Percentiles rank a stretch among this genome's conserved stretches.
Evolutionary conservation across 2,113 vertebrate species (phyloP).

Genomic region (Vanacampus margaritifer): DNA sequence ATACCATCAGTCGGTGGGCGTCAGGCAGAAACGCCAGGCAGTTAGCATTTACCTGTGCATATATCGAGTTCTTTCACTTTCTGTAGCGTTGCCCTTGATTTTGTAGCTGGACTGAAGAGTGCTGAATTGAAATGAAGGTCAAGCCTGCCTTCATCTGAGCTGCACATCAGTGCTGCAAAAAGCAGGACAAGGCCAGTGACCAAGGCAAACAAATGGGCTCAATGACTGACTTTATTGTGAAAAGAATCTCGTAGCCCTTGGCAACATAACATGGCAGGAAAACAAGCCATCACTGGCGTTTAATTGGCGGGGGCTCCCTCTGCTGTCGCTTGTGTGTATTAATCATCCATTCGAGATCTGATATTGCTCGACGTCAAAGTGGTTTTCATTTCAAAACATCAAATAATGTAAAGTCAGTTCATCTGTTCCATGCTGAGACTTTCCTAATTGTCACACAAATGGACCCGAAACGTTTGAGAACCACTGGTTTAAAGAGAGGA

Average conservation of each 20-base stretch:
- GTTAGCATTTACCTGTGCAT: no score
- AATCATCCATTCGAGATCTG: not conserved
- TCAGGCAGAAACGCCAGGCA: no score
- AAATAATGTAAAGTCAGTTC: not conserved
- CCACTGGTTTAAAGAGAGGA: not conserved
- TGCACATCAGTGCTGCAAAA: constrained; percentile 17
- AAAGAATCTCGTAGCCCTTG: constrained; percentile 14
- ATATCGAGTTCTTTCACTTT: not conserved
- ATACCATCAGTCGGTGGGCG: no score
- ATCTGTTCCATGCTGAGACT: no score
- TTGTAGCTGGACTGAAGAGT: constrained; percentile 20
- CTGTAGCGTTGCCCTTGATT: not conserved
- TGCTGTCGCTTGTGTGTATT: constrained; percentile 3
- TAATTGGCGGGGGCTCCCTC: constrained; percentile 13
- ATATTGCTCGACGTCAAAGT: not conserved
- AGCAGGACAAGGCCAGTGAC: constrained; percentile 30
- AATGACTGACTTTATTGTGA: constrained; percentile 10
- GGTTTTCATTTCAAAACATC: not conserved
- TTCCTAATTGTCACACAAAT: no score
- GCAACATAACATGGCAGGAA: constrained; percentile 9
- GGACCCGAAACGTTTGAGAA: not conserved
- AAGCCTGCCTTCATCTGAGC: constrained; percentile 7
- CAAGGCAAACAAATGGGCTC: constrained; percentile 10
- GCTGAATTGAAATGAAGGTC: constrained; percentile 41
- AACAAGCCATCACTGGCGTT: constrained; percentile 13